These are phyloP conservation scores for Myotis findleyi DNA, from an alignment of 2,797 vertebrate genomes.

Conservation along the genomic window DNA sequence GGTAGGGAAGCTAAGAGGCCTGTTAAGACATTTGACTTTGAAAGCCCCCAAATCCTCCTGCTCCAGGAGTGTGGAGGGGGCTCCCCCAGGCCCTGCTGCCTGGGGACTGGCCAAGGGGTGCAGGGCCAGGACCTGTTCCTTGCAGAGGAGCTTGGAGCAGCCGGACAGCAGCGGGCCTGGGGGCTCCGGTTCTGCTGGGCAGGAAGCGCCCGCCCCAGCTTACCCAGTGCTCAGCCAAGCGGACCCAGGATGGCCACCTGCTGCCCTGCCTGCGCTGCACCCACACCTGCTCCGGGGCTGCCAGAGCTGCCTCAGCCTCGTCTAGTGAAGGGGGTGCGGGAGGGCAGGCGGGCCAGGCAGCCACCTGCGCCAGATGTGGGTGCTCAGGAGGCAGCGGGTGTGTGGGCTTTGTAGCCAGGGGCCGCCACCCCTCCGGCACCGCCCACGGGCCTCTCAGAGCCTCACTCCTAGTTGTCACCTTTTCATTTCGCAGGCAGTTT, in stretches of 20 bases:
- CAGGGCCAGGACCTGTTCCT: neutral
- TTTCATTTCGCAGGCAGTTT: neutral
- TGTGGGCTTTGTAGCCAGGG: too few relatives aligned
- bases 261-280: conserved; percentile 61
- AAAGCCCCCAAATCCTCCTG: neutral
- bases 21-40: neutral
- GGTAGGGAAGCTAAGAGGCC: neutral
- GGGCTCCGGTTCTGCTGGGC: neutral
- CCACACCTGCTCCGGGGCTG: conserved; percentile 88
- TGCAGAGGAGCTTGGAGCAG: neutral
- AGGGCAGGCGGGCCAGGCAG: conserved; percentile 87
- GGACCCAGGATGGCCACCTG: neutral
- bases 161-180: neutral
- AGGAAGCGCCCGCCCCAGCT: neutral
- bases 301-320: conserved; percentile 87
- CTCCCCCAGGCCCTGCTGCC: neutral
- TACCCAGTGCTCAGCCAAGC: neutral
- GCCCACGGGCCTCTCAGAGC: rapidly evolving
- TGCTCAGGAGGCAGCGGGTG: conserved; percentile 75
- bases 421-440: neutral
- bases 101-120: neutral
- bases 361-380: conserved; percentile 89
- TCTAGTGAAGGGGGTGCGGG: conserved; percentile 91
- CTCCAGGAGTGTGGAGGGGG: neutral
- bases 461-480: neutral